A percentile compares a stretch with the other conserved stretches of the same genome.
These are phyloP conservation scores for Latheticus oryzae DNA, from an alignment of 2,888 invertebrate genomes.

Conservation along the genomic window DNA sequence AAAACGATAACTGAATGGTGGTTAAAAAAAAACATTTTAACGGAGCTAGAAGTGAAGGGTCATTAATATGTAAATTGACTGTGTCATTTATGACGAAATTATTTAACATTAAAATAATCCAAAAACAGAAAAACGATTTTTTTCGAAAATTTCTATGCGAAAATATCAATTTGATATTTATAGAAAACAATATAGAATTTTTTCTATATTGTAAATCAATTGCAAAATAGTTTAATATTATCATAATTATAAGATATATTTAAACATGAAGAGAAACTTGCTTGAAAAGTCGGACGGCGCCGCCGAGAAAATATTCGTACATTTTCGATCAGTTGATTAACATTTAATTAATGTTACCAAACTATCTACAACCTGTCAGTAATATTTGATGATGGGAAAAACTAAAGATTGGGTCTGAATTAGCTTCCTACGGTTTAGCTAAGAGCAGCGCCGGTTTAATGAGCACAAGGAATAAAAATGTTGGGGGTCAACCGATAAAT, in stretches of 20 bases:
- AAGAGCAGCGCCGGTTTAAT: slow-evolving; percentile 16
- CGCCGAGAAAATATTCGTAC: slow-evolving; percentile 39
- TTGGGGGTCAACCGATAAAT: slow-evolving; percentile 35
- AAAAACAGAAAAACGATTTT: slow-evolving; percentile 5
- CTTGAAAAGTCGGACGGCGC: slow-evolving; percentile 41
- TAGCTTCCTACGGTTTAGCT: slow-evolving; percentile 23
- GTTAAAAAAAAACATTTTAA: slow-evolving; percentile 42
- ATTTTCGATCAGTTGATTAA: slow-evolving; percentile 36
- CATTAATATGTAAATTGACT: slow-evolving; percentile 43
- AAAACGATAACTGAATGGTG: slow-evolving; percentile 38
- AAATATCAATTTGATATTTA: neutral
- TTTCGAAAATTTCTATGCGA: neutral
- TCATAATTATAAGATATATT: slow-evolving; percentile 37
- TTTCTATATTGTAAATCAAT: slow-evolving; percentile 7
- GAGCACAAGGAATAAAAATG: slow-evolving; percentile 30
- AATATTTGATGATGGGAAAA: slow-evolving; percentile 12
- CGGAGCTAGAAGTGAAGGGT: slow-evolving; percentile 43
- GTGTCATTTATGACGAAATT: slow-evolving; percentile 43
- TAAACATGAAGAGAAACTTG: slow-evolving; percentile 40
- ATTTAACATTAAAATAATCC: slow-evolving; percentile 35
- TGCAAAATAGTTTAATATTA: slow-evolving; percentile 33
- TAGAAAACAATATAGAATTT: neutral
- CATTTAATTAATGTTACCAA: slow-evolving; percentile 35
- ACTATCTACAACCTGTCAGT: slow-evolving; percentile 30
- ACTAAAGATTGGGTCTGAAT: slow-evolving; percentile 13